phyloP scores from a whole-genome alignment of 2,888 invertebrate genomes.

The Xanthia icteritia region DNA sequence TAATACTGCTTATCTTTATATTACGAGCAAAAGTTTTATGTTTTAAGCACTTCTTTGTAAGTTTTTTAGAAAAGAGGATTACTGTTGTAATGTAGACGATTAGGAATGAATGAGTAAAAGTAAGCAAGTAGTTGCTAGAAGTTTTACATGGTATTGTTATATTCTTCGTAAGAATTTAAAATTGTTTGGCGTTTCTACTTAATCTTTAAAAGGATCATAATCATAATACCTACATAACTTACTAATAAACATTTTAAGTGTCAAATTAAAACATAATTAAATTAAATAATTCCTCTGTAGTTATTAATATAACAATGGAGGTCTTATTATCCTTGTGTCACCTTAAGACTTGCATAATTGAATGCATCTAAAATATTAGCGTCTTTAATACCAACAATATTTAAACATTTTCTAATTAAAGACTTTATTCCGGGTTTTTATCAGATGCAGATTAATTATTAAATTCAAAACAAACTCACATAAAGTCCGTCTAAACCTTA shows the following conservation, averaged over 20 bases:
- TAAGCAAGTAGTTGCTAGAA: conserved; percentile 19
- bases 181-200: not conserved
- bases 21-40: conserved; percentile 32
- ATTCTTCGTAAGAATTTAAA: conserved; percentile 9
- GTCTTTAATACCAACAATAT: not conserved
- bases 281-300: not conserved
- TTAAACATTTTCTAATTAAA: not conserved
- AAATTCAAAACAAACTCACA: not conserved
- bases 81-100: conserved; percentile 29
- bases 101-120: conserved; percentile 17
- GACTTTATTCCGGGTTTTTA: not conserved
- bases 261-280: not conserved
- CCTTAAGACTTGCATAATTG: not conserved
- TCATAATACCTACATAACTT: not conserved
- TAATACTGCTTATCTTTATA: conserved; percentile 55
- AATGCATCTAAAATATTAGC: not conserved
- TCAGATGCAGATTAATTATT: not conserved
- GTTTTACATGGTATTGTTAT: not conserved
- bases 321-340: not conserved
- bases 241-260: not conserved
- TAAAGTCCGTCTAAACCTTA: not conserved
- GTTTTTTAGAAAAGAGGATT: conserved; percentile 43
- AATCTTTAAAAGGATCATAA: not conserved
- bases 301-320: conserved; percentile 6
- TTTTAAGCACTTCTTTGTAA: conserved; percentile 18